These are phyloP conservation scores for Muscicapa striata DNA, from an alignment of 2,797 vertebrate genomes.

Conservation along the genomic window DNA sequence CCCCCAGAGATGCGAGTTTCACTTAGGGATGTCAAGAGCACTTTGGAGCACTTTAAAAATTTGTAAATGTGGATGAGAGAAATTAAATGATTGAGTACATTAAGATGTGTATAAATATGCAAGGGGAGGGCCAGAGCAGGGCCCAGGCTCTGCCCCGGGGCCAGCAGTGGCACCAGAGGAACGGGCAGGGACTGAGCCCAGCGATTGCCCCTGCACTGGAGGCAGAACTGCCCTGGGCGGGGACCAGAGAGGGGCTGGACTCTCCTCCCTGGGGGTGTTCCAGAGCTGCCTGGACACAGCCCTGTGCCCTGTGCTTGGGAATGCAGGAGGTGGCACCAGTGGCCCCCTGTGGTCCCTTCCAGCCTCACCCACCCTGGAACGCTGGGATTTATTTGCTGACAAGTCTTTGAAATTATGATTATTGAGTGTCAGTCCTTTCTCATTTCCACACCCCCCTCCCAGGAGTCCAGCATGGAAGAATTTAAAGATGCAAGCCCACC, in stretches of 20 bases:
- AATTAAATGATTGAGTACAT: fast-evolving
- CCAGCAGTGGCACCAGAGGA: not conserved
- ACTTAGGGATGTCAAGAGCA: fast-evolving
- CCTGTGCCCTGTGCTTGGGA: too few relatives aligned
- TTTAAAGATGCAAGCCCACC: constrained; percentile 48
- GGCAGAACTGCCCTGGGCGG: not conserved
- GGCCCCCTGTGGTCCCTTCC: not conserved
- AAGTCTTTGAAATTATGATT: fast-evolving
- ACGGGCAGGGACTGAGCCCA: not conserved
- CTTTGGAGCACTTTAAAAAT: not conserved
- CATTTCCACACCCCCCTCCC: not conserved
- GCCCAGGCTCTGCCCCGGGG: not conserved
- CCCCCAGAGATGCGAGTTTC: not conserved
- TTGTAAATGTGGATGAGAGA: fast-evolving
- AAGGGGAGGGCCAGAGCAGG: not conserved
- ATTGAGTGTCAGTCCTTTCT: not conserved
- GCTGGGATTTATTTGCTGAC: not conserved
- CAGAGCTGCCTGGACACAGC: fast-evolving
- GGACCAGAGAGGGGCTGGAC: not conserved
- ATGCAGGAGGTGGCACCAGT: not conserved
- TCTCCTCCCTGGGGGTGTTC: not conserved
- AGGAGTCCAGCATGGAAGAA: constrained; percentile 37
- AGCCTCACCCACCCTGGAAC: too few relatives aligned
- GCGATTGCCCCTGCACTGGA: fast-evolving
- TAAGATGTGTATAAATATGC: fast-evolving